Evolutionary conservation across 2,797 vertebrate genomes (phyloP).

Genomic region (Vultur gryphus): DNA sequence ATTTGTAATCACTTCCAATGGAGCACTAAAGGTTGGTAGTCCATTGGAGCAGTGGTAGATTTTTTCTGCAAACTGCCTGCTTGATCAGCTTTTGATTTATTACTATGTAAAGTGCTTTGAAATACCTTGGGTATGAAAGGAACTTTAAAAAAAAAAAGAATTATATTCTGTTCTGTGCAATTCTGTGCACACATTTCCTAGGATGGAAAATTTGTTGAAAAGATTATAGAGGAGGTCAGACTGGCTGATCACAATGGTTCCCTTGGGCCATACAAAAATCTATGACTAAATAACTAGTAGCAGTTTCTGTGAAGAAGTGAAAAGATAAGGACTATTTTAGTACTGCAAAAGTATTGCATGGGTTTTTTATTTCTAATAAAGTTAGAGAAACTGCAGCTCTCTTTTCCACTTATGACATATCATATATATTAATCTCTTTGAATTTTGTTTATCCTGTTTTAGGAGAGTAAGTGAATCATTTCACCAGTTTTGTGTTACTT

Average conservation of each 20-base stretch:
- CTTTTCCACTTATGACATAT: not conserved
- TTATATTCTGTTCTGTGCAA: not conserved
- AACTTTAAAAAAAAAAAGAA: not conserved
- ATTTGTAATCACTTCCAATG: not conserved
- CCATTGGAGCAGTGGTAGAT: not conserved
- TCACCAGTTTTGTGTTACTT: slow-evolving; percentile 56
- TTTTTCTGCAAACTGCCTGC: not conserved
- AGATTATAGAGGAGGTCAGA: not conserved
- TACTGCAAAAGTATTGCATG: slow-evolving; percentile 12
- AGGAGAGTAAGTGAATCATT: slow-evolving; percentile 36
- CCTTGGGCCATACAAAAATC: not conserved
- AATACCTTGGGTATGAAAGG: not conserved
- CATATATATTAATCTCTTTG: slow-evolving; percentile 26
- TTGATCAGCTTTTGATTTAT: slow-evolving; percentile 2
- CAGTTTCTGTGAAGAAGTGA: slow-evolving; percentile 44
- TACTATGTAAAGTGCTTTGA: not conserved
- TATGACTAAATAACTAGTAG: slow-evolving; percentile 7
- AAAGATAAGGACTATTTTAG: slow-evolving; percentile 57
- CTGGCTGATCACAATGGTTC: not conserved
- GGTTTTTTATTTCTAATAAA: slow-evolving; percentile 29
- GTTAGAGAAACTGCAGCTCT: not conserved
- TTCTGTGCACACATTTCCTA: not conserved
- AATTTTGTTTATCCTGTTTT: slow-evolving; percentile 48
- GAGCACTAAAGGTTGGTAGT: not conserved
- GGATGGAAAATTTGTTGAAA: not conserved